A percentile compares a stretch with the other conserved stretches of the same genome.
Evolutionary conservation across 2,888 invertebrate genomes (phyloP).

Genomic region (Neria commutata): DNA sequence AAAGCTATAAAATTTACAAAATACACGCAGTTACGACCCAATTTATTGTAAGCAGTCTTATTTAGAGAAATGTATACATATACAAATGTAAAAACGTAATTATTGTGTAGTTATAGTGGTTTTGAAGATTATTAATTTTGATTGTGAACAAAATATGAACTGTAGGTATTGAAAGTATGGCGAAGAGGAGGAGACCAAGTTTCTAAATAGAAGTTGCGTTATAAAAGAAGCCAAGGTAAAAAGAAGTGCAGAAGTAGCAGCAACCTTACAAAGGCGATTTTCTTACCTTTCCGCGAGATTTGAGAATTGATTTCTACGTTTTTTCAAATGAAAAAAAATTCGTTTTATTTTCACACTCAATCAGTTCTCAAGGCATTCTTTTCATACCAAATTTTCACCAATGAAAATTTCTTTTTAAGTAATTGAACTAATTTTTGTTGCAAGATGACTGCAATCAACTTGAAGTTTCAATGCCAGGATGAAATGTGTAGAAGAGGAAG

Average conservation of each 20-base stretch:
- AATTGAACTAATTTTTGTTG: slow-evolving; percentile 49
- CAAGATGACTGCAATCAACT: slow-evolving; percentile 49
- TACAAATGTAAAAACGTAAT: no score
- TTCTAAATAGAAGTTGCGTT: no score
- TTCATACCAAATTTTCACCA: not conserved
- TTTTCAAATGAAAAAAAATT: not conserved
- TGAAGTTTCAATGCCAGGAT: slow-evolving; percentile 28
- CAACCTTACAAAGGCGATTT: no score
- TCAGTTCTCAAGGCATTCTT: not conserved
- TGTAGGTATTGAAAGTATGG: no score
- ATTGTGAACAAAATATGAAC: no score
- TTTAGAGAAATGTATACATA: not conserved
- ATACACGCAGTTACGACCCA: not conserved
- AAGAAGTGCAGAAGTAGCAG: no score
- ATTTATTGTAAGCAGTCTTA: not conserved
- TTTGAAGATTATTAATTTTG: no score
- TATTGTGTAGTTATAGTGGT: no score
- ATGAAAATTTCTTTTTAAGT: slow-evolving; percentile 14
- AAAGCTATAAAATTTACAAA: not conserved
- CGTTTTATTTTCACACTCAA: not conserved
- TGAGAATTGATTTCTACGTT: not conserved
- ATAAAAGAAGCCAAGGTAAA: no score
- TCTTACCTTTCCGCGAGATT: no score
- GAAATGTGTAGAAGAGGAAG: not conserved
- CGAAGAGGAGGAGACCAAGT: no score